A percentile compares a stretch with the other conserved stretches of the same genome.
phyloP scores from a whole-genome alignment of 2,888 invertebrate species.

The Chymomyza amoena region DNA sequence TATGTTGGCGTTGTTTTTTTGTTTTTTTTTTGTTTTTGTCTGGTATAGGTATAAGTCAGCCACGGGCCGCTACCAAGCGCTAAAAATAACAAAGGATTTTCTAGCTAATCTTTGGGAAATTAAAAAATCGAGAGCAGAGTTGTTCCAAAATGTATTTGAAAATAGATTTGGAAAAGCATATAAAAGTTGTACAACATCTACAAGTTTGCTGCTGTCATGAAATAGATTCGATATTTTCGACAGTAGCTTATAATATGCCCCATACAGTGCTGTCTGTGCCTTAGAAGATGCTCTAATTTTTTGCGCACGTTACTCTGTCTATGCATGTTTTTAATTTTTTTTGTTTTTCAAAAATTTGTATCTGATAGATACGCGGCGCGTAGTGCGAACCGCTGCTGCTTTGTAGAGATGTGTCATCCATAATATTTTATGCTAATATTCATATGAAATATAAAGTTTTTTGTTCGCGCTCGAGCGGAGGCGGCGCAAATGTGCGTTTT shows the following conservation, averaged over 20 bases:
- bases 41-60: constrained; percentile 19
- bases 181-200: constrained; percentile 12
- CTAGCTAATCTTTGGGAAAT: constrained; percentile 71
- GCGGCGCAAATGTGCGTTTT: constrained; percentile 69
- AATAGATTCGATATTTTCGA: constrained; percentile 49
- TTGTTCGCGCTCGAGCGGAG: constrained; percentile 64
- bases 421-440: constrained; percentile 72
- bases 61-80: constrained; percentile 28
- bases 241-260: constrained; percentile 17
- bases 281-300: constrained; percentile 37
- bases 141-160: constrained; percentile 62
- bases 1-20: constrained; percentile 50
- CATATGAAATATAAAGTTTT: constrained; percentile 61
- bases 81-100: constrained; percentile 55
- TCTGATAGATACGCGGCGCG: constrained; percentile 39
- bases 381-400: constrained; percentile 14
- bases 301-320: constrained; percentile 46
- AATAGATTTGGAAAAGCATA: constrained; percentile 43
- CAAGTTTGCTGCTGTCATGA: background rate
- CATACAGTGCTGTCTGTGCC: constrained; percentile 22
- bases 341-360: constrained; percentile 27
- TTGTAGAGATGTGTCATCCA: constrained; percentile 71
- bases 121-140: constrained; percentile 48
- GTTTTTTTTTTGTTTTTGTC: too few relatives aligned
- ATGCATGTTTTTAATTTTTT: background rate